Conservation (phyloP, 2,888 invertebrate species). For the Hybos culiciformis region DNA sequence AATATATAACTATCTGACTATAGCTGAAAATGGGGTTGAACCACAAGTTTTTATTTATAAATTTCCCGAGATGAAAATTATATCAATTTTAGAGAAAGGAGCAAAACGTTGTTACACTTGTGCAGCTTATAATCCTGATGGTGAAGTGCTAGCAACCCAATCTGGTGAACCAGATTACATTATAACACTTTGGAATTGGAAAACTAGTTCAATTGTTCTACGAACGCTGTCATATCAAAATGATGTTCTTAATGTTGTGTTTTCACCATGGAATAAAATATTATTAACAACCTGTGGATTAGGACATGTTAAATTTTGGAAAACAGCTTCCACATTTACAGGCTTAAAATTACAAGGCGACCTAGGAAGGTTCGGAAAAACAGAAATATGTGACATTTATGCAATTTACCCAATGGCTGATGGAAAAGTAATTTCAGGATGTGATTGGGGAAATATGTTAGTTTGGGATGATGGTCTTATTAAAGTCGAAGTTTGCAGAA, state of each 20-base stretch:
- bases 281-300: conserved; percentile 65
- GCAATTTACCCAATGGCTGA: conserved; percentile 76
- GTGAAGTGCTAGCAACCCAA: conserved; percentile 52
- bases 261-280: conserved; percentile 67
- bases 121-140: conserved; percentile 66
- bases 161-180: conserved; percentile 78
- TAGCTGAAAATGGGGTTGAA: conserved; percentile 64
- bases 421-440: conserved; percentile 77
- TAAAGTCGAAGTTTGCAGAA: conserved; percentile 65
- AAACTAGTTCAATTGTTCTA: conserved; percentile 55
- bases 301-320: conserved; percentile 83
- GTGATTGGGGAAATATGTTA: conserved; percentile 82
- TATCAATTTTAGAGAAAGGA: conserved; percentile 62
- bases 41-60: conserved; percentile 72
- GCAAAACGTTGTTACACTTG: conserved; percentile 58
- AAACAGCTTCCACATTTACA: conserved; percentile 81
- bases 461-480: conserved; percentile 85
- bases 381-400: conserved; percentile 78
- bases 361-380: conserved; percentile 82
- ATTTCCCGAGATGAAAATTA: conserved; percentile 66
- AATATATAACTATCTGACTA: conserved; percentile 51
- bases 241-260: conserved; percentile 64
- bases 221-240: conserved; percentile 72
- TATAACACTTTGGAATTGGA: conserved; percentile 84
- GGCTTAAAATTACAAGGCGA: conserved; percentile 79